A percentile compares a stretch with the other conserved stretches of the same genome.
These are phyloP conservation scores for Drosophila neonasuta DNA, from an alignment of 2,888 invertebrate genomes.

Conservation along the genomic window DNA sequence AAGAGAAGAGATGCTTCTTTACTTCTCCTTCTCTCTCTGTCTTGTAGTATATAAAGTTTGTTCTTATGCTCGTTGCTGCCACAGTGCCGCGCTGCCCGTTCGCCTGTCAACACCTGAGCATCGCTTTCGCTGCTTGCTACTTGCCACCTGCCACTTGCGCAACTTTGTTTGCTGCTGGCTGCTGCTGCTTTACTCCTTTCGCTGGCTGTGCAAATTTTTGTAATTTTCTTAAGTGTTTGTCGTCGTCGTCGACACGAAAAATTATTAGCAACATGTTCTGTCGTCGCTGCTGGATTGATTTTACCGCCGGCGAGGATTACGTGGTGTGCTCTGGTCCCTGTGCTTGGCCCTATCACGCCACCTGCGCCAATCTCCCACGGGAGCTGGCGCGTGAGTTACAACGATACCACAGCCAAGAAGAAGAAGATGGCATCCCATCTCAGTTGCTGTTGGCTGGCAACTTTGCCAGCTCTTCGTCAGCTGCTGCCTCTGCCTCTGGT, in stretches of 20 bases:
- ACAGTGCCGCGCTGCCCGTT: conserved; percentile 51
- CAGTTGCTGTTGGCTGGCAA: background rate
- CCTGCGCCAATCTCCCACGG: conserved; percentile 76
- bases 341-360: conserved; percentile 75
- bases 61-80: conserved; percentile 5
- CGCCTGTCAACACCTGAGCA: conserved; percentile 66
- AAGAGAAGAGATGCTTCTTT: no score
- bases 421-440: background rate
- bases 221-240: conserved; percentile 71
- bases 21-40: no score
- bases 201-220: conserved; percentile 23
- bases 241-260: conserved; percentile 24
- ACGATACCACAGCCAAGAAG: conserved; percentile 10
- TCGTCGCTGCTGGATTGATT: conserved; percentile 82
- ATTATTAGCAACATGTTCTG: conserved; percentile 79
- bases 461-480: background rate
- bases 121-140: conserved; percentile 4
- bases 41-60: conserved; percentile 18
- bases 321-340: conserved; percentile 80
- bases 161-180: conserved; percentile 1
- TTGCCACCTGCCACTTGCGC: conserved; percentile 4
- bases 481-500: conserved; percentile 7
- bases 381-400: conserved; percentile 61
- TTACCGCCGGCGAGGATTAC: conserved; percentile 66
- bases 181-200: conserved; percentile 43